phyloP scores from a whole-genome alignment of 2,797 vertebrate species.

The Lutjanus argentimaculatus region DNA sequence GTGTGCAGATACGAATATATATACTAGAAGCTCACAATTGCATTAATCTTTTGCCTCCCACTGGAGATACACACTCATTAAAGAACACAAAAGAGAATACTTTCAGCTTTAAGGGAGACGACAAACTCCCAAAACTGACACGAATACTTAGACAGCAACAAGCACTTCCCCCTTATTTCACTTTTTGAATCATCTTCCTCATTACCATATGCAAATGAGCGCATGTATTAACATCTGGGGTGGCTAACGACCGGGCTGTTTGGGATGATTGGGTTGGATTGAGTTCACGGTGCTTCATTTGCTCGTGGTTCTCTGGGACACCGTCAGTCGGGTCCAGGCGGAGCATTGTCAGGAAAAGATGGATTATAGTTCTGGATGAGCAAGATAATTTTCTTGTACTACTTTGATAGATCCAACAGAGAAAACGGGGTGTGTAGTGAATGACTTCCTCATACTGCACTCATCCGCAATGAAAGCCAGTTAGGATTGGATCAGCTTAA shows the following conservation, averaged over 20 bases:
- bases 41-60: constrained; percentile 45
- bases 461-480: constrained; percentile 49
- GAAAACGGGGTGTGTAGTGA: constrained; percentile 19
- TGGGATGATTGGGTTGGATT: constrained; percentile 61
- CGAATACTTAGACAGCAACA: constrained; percentile 44
- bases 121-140: constrained; percentile 36
- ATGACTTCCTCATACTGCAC: constrained; percentile 33
- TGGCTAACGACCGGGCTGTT: constrained; percentile 49
- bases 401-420: constrained; percentile 41
- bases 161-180: constrained; percentile 55
- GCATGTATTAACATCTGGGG: constrained; percentile 59
- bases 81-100: constrained; percentile 56
- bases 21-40: constrained; percentile 35
- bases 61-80: constrained; percentile 40
- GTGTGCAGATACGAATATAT: constrained; percentile 26
- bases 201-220: constrained; percentile 78
- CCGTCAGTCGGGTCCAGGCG: constrained; percentile 18
- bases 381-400: constrained; percentile 45
- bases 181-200: constrained; percentile 64
- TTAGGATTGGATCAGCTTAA: constrained; percentile 56
- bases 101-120: constrained; percentile 35
- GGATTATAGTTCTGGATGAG: constrained; percentile 53
- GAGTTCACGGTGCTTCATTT: constrained; percentile 58
- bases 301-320: constrained; percentile 22
- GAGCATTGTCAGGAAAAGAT: constrained; percentile 46